These are phyloP conservation scores for Austrolebias charrua DNA, from an alignment of 2,797 vertebrate species.

Conservation along the genomic window DNA sequence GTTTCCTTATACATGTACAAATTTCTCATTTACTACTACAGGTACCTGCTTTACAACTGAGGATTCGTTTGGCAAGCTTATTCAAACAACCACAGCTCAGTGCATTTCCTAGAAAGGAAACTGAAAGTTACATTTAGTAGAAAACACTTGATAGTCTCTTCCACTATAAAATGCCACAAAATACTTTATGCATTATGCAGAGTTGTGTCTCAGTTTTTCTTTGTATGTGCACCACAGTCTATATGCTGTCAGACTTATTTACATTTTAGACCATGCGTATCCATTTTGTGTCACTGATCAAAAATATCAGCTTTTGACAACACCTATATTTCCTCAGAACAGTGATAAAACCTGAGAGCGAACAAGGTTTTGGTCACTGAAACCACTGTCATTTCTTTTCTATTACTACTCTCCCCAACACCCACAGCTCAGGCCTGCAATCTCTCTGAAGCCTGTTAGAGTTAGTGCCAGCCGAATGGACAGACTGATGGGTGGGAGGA, in stretches of 20 bases:
- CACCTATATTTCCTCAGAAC: conserved; percentile 79
- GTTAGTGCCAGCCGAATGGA: conserved; percentile 83
- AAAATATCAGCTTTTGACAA: conserved; percentile 79
- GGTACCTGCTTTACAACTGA: conserved; percentile 45
- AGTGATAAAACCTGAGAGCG: conserved; percentile 74
- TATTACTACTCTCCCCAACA: conserved; percentile 79
- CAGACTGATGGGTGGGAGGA: conserved; percentile 78
- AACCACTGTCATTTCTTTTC: conserved; percentile 84
- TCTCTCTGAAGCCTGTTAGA: conserved; percentile 84
- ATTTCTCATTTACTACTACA: conserved; percentile 18
- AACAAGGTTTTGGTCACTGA: conserved; percentile 75
- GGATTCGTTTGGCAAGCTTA: conserved; percentile 12
- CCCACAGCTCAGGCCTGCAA: conserved; percentile 78
- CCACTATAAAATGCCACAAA: conserved; percentile 41
- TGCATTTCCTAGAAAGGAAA: conserved; percentile 13
- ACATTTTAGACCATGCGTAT: conserved; percentile 66
- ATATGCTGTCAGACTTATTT: conserved; percentile 67
- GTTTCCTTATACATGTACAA: neutral
- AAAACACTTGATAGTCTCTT: conserved; percentile 49
- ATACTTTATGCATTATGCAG: conserved; percentile 62
- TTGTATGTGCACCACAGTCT: conserved; percentile 43
- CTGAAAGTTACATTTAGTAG: conserved; percentile 22
- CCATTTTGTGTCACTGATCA: conserved; percentile 76
- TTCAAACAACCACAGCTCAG: conserved; percentile 9
- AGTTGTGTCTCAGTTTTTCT: conserved; percentile 36